These are phyloP conservation scores for Hemichromis elongatus DNA, from an alignment of 2,113 vertebrate species.

Conservation along the genomic window DNA sequence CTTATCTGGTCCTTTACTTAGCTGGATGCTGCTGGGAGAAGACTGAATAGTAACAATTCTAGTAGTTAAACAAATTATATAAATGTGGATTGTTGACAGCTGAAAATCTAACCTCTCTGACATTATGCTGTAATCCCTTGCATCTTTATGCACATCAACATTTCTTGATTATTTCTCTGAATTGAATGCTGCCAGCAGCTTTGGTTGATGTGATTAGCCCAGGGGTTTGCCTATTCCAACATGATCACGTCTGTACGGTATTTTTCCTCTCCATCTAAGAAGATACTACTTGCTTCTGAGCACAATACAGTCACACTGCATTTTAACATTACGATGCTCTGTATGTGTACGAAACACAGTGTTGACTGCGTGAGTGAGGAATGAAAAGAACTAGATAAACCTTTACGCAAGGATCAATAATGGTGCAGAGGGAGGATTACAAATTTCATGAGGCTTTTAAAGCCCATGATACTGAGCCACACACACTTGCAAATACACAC, in stretches of 20 bases:
- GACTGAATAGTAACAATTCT: no score
- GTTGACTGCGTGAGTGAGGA: not conserved
- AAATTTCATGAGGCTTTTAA: constrained; percentile 20
- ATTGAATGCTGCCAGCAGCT: not conserved
- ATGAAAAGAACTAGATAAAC: not conserved
- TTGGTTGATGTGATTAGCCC: not conserved
- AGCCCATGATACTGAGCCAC: not conserved
- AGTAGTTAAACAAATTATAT: no score
- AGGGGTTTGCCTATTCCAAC: not conserved
- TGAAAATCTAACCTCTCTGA: not conserved
- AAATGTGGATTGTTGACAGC: no score
- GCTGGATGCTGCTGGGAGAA: not conserved
- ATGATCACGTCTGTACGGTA: not conserved
- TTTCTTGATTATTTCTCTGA: not conserved
- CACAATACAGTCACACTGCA: not conserved
- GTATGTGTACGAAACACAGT: not conserved
- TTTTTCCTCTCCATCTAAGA: not conserved
- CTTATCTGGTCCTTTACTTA: not conserved
- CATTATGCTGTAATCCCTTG: not conserved
- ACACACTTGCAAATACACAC: not conserved
- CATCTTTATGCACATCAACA: not conserved
- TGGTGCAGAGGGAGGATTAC: constrained; percentile 10
- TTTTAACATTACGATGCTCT: not conserved
- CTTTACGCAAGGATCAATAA: constrained; percentile 17
- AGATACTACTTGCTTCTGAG: not conserved